A percentile compares a stretch with the other conserved stretches of the same genome.
Conservation (phyloP, 30 jellyfish, hydroid and myxozoan species). For the Aurelia sp. region DNA sequence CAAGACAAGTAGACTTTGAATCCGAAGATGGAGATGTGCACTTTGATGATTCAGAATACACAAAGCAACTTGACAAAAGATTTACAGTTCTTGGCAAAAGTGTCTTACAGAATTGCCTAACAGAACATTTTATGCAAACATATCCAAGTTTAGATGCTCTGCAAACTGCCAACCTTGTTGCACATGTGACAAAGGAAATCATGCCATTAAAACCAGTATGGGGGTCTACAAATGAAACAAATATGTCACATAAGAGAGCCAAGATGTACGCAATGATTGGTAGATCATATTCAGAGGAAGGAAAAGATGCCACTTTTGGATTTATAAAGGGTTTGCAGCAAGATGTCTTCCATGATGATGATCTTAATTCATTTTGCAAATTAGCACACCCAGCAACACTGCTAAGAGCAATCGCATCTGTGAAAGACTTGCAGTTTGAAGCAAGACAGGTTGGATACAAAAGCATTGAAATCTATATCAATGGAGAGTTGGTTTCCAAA, state of each 20-base stretch:
- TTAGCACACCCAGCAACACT: constrained; percentile 58
- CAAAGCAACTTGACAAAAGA: constrained; percentile 18
- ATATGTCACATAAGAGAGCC: constrained; percentile 22
- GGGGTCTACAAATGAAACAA: background rate
- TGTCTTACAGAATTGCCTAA: constrained; percentile 23
- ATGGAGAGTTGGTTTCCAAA: constrained; percentile 23
- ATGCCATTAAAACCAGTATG: constrained; percentile 27
- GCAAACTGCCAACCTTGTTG: constrained; percentile 15
- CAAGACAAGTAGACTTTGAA: too few relatives aligned
- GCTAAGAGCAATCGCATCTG: constrained; percentile 17
- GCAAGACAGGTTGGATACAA: constrained; percentile 32
- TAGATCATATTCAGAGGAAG: constrained; percentile 15
- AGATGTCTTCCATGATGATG: background rate
- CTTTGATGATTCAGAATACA: constrained; percentile 2
- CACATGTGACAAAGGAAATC: constrained; percentile 40
- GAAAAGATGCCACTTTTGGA: constrained; percentile 17
- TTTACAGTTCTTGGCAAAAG: constrained; percentile 48
- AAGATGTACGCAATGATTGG: constrained; percentile 61
- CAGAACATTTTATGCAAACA: constrained; percentile 35
- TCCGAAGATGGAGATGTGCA: too few relatives aligned
- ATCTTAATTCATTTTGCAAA: constrained; percentile 20
- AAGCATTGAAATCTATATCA: constrained; percentile 22
- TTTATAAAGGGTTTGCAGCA: background rate
- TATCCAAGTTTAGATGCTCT: constrained; percentile 33
- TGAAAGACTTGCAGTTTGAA: constrained; percentile 23